These are phyloP conservation scores for Porphyrio hochstetteri DNA, from an alignment of 2,113 vertebrate species.

Conservation along the genomic window DNA sequence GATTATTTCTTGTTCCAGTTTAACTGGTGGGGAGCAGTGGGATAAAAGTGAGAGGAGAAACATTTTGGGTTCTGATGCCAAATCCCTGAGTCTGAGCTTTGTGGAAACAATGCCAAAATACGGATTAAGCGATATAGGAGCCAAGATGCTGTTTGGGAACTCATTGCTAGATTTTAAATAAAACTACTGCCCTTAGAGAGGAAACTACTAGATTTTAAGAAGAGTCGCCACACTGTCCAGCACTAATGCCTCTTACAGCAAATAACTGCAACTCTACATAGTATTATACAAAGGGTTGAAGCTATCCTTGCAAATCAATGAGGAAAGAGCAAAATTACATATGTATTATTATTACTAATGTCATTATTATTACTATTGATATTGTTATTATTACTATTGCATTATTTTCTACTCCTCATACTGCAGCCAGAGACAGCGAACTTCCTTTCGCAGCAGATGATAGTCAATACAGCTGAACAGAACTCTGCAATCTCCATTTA, in stretches of 20 bases:
- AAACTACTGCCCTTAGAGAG: background rate
- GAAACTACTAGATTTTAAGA: background rate
- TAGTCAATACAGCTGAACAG: background rate
- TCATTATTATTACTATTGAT: too few relatives aligned
- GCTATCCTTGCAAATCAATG: background rate
- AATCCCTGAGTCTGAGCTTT: background rate
- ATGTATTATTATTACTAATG: background rate
- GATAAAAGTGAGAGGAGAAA: constrained; percentile 20
- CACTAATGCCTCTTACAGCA: background rate
- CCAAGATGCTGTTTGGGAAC: background rate
- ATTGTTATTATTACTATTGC: background rate
- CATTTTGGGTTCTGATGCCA: background rate
- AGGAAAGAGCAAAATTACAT: background rate
- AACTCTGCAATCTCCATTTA: background rate
- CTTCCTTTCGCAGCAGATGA: background rate
- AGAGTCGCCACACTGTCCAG: background rate
- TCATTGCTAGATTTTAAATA: background rate
- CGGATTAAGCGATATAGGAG: background rate
- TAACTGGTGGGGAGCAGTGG: background rate
- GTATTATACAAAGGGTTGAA: background rate
- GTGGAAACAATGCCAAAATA: constrained; percentile 5
- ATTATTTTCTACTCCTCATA: background rate
- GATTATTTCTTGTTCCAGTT: background rate
- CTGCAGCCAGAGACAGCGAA: background rate
- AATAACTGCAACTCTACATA: background rate